Evolutionary conservation across 2,797 vertebrate species (phyloP).

Genomic region (Prionace glauca): DNA sequence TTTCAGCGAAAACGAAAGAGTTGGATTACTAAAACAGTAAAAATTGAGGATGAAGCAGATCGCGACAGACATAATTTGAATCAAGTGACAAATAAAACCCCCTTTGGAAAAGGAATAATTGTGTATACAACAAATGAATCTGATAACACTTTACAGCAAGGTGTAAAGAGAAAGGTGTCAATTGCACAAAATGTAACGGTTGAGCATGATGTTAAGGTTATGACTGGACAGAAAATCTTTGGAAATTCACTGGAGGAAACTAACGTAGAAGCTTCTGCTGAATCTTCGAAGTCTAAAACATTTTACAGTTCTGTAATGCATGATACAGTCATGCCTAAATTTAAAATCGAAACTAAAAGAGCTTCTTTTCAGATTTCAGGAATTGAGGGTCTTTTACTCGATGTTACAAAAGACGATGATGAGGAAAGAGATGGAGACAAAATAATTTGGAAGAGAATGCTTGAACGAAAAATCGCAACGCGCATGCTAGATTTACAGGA

Average conservation of each 20-base stretch:
- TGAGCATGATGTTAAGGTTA: too few species aligned
- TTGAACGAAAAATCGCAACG: slow-evolving; percentile 53
- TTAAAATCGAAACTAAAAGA: not conserved
- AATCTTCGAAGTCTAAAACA: not conserved
- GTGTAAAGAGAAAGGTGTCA: not conserved
- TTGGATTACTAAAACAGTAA: not conserved
- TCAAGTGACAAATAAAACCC: not conserved
- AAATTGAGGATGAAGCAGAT: not conserved
- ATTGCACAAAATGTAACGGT: not conserved
- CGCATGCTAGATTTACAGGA: slow-evolving; percentile 55
- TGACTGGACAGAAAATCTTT: too few species aligned
- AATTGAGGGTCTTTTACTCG: not conserved
- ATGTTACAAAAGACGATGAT: not conserved
- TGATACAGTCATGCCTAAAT: not conserved
- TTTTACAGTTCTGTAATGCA: not conserved
- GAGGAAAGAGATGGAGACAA: not conserved
- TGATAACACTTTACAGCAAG: not conserved
- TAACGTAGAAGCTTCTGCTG: accelerated
- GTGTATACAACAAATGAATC: not conserved
- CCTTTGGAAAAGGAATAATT: not conserved
- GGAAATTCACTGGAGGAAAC: too few species aligned
- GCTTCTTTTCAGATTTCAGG: slow-evolving; percentile 3
- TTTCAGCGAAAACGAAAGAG: not conserved
- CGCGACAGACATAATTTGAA: not conserved
- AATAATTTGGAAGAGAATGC: slow-evolving; percentile 48